These are phyloP conservation scores for Upupa epops DNA, from an alignment of 2,113 vertebrate species.

Conservation along the genomic window DNA sequence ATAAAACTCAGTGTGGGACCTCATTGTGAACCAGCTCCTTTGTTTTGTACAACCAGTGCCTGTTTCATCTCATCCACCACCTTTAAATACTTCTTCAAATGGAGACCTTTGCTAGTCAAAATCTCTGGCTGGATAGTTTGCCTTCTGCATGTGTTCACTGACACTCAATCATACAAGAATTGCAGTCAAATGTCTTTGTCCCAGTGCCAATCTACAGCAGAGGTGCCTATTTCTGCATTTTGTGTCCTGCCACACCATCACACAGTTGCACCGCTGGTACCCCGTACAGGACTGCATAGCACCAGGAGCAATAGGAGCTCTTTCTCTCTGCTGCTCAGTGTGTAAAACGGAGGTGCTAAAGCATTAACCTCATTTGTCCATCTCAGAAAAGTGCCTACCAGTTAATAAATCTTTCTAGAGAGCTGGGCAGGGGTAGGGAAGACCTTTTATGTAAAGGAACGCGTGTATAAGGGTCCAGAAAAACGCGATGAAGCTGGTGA, in stretches of 20 bases:
- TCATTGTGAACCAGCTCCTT: neutral
- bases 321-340: neutral
- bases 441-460: neutral
- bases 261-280: neutral
- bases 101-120: neutral
- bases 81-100: neutral
- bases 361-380: neutral
- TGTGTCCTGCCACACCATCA: neutral
- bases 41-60: neutral
- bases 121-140: neutral
- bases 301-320: neutral
- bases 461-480: too few species aligned
- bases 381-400: neutral
- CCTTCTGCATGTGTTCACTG: neutral
- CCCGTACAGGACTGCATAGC: neutral
- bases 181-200: neutral
- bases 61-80: neutral
- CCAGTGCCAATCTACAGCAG: neutral
- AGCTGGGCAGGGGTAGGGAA: neutral
- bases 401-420: neutral
- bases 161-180: neutral
- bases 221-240: neutral
- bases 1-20: neutral
- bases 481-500: too few species aligned
- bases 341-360: neutral